Evolutionary conservation across 1,140 invertebrate species (phyloP).

Genomic region (Drosophila arawakana): DNA sequence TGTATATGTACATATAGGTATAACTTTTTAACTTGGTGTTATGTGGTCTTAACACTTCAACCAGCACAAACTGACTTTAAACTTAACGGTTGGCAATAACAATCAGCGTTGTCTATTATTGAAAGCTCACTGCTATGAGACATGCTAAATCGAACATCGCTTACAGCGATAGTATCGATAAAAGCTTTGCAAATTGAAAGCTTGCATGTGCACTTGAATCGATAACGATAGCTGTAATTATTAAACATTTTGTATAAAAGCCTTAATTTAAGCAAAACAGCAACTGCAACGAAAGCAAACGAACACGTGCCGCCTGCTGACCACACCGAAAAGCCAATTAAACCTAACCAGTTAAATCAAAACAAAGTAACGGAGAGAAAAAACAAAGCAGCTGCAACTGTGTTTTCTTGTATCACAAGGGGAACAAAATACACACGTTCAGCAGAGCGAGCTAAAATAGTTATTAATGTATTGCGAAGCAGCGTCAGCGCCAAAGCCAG

Average conservation of each 20-base stretch:
- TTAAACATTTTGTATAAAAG: constrained; percentile 47
- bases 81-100: not conserved
- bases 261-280: constrained; percentile 46
- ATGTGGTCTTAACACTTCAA: not conserved
- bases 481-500: constrained; percentile 20
- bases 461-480: constrained; percentile 41
- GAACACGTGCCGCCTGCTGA: constrained; percentile 32
- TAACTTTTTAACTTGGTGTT: not conserved
- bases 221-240: constrained; percentile 27
- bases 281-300: constrained; percentile 27
- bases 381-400: not conserved
- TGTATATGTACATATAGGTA: not conserved
- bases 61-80: not conserved
- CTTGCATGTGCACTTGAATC: constrained; percentile 28
- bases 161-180: constrained; percentile 1
- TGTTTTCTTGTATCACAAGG: constrained; percentile 17
- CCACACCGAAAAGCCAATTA: constrained; percentile 2
- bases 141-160: not conserved
- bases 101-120: not conserved
- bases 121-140: constrained; percentile 25
- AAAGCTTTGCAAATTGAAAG: constrained; percentile 2
- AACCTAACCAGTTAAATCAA: constrained; percentile 1
- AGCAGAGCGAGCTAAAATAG: constrained; percentile 20
- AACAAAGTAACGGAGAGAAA: constrained; percentile 8
- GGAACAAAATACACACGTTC: constrained; percentile 9